These are phyloP conservation scores for Synodontis membranacea DNA, from an alignment of 2,113 vertebrate species.

Conservation along the genomic window DNA sequence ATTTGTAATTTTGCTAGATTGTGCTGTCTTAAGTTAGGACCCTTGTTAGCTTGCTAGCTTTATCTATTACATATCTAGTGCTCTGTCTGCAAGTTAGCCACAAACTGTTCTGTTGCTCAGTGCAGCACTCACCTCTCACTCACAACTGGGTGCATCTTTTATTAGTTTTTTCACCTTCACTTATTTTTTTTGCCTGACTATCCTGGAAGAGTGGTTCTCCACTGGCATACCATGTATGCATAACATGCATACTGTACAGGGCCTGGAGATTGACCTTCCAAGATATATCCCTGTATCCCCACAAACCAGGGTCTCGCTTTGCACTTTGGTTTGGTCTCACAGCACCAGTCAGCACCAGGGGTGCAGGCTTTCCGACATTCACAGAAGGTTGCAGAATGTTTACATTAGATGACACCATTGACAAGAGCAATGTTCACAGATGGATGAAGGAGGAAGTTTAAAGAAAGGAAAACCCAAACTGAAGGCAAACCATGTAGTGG, in stretches of 20 bases:
- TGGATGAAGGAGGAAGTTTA: too few species aligned
- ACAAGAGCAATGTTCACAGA: too few species aligned
- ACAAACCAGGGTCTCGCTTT: neutral
- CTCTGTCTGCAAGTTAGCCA: neutral
- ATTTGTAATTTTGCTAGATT: neutral
- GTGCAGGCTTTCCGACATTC: too few species aligned
- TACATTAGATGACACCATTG: too few species aligned
- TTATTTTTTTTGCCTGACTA: neutral
- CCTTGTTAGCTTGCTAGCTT: neutral
- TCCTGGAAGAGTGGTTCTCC: neutral
- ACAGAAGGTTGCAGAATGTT: too few species aligned
- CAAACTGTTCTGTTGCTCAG: neutral
- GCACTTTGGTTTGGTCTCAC: neutral
- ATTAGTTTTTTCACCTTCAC: neutral
- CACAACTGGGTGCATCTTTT: neutral
- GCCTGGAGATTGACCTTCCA: neutral
- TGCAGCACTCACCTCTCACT: neutral
- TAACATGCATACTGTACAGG: neutral
- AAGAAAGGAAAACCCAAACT: too few species aligned
- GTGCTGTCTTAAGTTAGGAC: neutral
- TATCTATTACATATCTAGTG: neutral
- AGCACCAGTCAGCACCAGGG: neutral
- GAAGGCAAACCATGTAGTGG: too few species aligned
- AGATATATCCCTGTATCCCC: neutral
- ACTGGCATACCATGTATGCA: neutral